phyloP scores from a whole-genome alignment of 1,140 invertebrate species.

The Dreissena rostriformis region DNA sequence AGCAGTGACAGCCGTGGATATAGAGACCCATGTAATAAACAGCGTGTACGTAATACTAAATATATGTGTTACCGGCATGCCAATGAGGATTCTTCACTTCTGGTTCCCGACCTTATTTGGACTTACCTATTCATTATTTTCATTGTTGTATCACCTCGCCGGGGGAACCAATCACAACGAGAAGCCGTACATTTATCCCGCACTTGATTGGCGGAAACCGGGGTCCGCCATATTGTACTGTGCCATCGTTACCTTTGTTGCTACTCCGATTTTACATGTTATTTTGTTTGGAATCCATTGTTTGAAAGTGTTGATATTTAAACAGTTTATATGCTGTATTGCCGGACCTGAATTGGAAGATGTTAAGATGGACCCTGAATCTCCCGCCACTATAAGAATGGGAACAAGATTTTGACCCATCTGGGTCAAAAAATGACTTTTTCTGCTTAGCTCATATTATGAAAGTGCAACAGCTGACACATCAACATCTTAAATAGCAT shows the following conservation, averaged over 20 bases:
- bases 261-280: constrained; percentile 62
- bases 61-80: constrained; percentile 86
- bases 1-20: constrained; percentile 51
- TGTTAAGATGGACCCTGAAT: no score
- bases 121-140: constrained; percentile 87
- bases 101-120: constrained; percentile 87
- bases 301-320: constrained; percentile 38
- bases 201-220: constrained; percentile 74
- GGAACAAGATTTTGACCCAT: no score
- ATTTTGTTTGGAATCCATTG: constrained; percentile 60
- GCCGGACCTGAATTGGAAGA: neutral
- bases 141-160: constrained; percentile 86
- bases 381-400: no score
- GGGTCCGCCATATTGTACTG: constrained; percentile 56
- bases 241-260: constrained; percentile 57
- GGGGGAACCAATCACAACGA: constrained; percentile 85
- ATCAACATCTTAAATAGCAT: no score
- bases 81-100: constrained; percentile 87
- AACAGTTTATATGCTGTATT: constrained; percentile 5
- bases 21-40: constrained; percentile 86
- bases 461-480: no score
- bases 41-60: constrained; percentile 89
- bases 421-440: no score
- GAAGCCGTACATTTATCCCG: constrained; percentile 74
- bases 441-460: no score